Conservation (phyloP, 2,113 vertebrate species). For the Rhea pennata region DNA sequence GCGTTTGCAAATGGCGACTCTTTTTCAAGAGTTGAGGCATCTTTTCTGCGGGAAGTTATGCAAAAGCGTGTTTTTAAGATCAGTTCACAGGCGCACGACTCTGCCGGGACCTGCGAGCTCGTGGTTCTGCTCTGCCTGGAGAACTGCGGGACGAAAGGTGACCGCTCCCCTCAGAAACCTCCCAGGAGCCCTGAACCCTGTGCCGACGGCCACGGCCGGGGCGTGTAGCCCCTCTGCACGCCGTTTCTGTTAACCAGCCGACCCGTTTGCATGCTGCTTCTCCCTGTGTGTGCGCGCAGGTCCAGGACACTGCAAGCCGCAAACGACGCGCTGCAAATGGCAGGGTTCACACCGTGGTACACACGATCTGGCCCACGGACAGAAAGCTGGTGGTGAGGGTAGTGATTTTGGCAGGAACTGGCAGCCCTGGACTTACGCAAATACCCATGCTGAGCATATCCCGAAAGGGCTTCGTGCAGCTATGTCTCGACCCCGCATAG, state of each 20-base stretch:
- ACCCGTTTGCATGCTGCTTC: neutral
- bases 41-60: neutral
- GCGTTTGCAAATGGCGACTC: neutral
- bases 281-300: fast-evolving
- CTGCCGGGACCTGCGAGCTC: neutral
- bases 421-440: neutral
- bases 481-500: neutral
- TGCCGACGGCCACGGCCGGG: neutral
- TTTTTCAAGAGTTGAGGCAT: neutral
- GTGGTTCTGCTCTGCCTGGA: neutral
- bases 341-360: neutral
- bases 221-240: neutral
- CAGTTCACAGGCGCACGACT: neutral
- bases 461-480: neutral
- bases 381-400: neutral
- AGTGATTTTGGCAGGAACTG: neutral
- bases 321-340: neutral
- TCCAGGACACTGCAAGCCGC: neutral
- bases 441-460: neutral
- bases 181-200: neutral
- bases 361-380: neutral
- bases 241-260: too few relatives aligned
- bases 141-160: neutral
- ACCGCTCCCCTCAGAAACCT: too few relatives aligned
- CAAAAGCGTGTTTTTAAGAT: neutral